Evolutionary conservation across 1,140 invertebrate genomes (phyloP).

Genomic region (Apis laboriosa): DNA sequence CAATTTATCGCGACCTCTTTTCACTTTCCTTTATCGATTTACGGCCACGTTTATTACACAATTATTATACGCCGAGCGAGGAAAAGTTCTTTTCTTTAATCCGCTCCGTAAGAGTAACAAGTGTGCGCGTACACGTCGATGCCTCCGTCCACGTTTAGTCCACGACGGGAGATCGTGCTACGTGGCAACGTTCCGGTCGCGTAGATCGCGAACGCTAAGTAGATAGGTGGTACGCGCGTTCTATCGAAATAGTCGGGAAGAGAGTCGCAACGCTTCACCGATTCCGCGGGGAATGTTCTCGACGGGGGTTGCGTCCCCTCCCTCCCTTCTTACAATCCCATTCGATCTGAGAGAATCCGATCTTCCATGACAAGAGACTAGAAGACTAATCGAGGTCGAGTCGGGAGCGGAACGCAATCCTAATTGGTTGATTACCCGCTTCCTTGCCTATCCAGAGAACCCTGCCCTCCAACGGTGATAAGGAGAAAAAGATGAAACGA

Average conservation of each 20-base stretch:
- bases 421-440: conserved; percentile 31
- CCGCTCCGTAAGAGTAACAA: conserved; percentile 20
- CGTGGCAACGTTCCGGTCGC: conserved; percentile 52
- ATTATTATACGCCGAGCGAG: neutral
- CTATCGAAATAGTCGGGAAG: conserved; percentile 34
- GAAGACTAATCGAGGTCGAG: conserved; percentile 29
- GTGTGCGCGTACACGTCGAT: conserved; percentile 44
- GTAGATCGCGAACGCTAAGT: conserved; percentile 54
- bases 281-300: conserved; percentile 38
- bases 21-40: conserved; percentile 14
- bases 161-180: conserved; percentile 54
- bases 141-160: conserved; percentile 46
- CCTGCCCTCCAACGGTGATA: neutral
- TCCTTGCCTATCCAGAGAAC: conserved; percentile 51
- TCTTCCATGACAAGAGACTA: neutral
- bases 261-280: conserved; percentile 40
- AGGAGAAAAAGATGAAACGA: conserved; percentile 62
- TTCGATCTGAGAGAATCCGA: neutral
- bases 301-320: conserved; percentile 42
- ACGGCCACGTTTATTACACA: conserved; percentile 13
- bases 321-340: neutral
- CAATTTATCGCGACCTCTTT: neutral
- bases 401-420: conserved; percentile 1
- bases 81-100: conserved; percentile 39
- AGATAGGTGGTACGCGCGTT: conserved; percentile 49